phyloP scores from a whole-genome alignment of 2,888 invertebrate genomes.

The Cordylochernes scorpioides region DNA sequence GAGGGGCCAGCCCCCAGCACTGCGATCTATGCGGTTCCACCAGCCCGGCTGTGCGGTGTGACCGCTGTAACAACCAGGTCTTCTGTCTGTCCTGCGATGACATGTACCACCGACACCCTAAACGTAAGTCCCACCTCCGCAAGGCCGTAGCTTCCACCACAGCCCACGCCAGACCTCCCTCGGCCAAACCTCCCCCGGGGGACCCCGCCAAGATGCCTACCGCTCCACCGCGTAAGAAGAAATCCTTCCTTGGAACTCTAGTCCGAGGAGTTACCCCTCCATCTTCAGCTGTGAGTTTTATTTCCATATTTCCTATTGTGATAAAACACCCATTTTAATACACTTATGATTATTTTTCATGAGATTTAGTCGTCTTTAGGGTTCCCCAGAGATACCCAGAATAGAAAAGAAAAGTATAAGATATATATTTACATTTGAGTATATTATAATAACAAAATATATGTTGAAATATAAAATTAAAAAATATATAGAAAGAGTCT shows the following conservation, averaged over 20 bases:
- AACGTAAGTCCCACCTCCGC: slow-evolving; percentile 48
- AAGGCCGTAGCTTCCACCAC: slow-evolving; percentile 26
- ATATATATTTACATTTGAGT: too few relatives aligned
- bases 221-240: slow-evolving; percentile 33
- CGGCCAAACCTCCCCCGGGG: slow-evolving; percentile 5
- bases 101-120: slow-evolving; percentile 78
- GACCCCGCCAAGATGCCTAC: slow-evolving; percentile 19
- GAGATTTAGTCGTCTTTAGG: too few relatives aligned
- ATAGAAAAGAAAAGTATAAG: too few relatives aligned
- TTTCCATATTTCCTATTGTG: too few relatives aligned
- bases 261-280: slow-evolving; percentile 5
- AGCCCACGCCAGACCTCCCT: slow-evolving; percentile 3
- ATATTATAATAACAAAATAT: too few relatives aligned
- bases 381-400: too few relatives aligned
- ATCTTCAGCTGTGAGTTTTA: slow-evolving; percentile 5
- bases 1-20: too few relatives aligned
- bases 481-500: too few relatives aligned
- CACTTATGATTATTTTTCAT: too few relatives aligned
- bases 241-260: slow-evolving; percentile 8
- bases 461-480: too few relatives aligned
- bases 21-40: slow-evolving; percentile 65
- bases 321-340: too few relatives aligned
- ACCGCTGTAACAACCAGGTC: slow-evolving; percentile 50
- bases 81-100: slow-evolving; percentile 75
- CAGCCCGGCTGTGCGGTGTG: slow-evolving; percentile 49